Conservation (phyloP, 1,140 invertebrate genomes). For the Campodea augens region DNA sequence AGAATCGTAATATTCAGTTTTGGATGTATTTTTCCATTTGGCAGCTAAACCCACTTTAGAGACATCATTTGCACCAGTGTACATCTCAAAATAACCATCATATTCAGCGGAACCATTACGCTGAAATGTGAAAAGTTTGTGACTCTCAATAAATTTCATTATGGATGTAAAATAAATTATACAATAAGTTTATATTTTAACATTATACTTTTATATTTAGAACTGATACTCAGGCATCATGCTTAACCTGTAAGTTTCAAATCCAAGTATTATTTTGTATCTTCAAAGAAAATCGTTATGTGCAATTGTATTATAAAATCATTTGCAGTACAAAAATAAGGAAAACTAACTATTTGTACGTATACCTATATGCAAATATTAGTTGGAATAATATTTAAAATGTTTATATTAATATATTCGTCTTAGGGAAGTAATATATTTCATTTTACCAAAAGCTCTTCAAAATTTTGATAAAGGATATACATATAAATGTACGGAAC, state of each 20-base stretch:
- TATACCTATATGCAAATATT: too few relatives aligned
- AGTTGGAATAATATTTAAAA: too few relatives aligned
- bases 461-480: too few relatives aligned
- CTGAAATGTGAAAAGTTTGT: slow-evolving; percentile 28
- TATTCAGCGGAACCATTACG: slow-evolving; percentile 44
- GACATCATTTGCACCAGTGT: slow-evolving; percentile 41
- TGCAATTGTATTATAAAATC: neutral
- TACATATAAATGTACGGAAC: too few relatives aligned
- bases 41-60: slow-evolving; percentile 38
- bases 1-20: slow-evolving; percentile 35
- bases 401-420: too few relatives aligned
- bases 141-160: too few relatives aligned
- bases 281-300: neutral
- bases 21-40: slow-evolving; percentile 44
- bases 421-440: too few relatives aligned
- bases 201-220: neutral
- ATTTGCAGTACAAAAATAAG: too few relatives aligned
- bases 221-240: neutral
- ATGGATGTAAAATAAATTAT: neutral
- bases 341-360: too few relatives aligned
- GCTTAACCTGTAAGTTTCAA: neutral
- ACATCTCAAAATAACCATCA: slow-evolving; percentile 55
- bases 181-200: neutral
- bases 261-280: neutral
- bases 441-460: too few relatives aligned